Base-by-base conservation (phyloP, 2,888 invertebrate genomes). In the Eilema griseolum region DNA sequence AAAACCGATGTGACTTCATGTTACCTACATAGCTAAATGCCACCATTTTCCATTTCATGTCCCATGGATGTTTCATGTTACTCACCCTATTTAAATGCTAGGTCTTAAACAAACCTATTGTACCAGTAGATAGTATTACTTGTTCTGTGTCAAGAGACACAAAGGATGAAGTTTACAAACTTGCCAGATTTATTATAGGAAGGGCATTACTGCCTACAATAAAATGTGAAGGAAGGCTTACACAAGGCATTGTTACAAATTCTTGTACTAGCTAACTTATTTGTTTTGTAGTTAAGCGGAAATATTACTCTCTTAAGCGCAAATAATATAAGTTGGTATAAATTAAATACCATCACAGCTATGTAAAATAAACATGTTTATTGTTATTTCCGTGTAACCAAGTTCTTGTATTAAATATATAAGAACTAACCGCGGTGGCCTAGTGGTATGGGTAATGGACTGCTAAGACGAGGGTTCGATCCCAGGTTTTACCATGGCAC, bases 131-230 rank as follows among this genome's bases (percentile, higher is more conserved):
- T n/a, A 52, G 52, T 46, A 46, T 46, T 46, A 52, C 52, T 52
- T 52, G 52, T n/a, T n/a, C 52, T n/a, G n/a, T 52, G n/a, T 14
- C 7, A 52, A 7, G 20, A n/a, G 10, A 52, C 52, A 52, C 52
- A 52, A 52, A 52, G 52, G 52, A 52, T n/a, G n/a, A 52, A n/a
- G 46, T 46, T 52, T n/a, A 52, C 52, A n/a, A 52, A 52, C n/a
- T n/a, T 52, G 52, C n/a, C 8, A 52, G 52, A 52, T 52, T 52
- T 52, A 52, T 52, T 8, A 52, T n/a, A 52, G n/a, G n/a, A n/a
- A 52, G n/a, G 46, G 16, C 46, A 20, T 52, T 52, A n/a, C 52
- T 52, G n/a, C 52, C n/a, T 10, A 52, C 52, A 52, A 52, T 52
- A 52, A 52, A 52, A 52, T n/a, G 10, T 52, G 20, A 52, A n/a